Percentiles rank a stretch among this genome's conserved stretches.
phyloP scores from a whole-genome alignment of 2,113 vertebrate species.

The Tachuris rubrigastra region DNA sequence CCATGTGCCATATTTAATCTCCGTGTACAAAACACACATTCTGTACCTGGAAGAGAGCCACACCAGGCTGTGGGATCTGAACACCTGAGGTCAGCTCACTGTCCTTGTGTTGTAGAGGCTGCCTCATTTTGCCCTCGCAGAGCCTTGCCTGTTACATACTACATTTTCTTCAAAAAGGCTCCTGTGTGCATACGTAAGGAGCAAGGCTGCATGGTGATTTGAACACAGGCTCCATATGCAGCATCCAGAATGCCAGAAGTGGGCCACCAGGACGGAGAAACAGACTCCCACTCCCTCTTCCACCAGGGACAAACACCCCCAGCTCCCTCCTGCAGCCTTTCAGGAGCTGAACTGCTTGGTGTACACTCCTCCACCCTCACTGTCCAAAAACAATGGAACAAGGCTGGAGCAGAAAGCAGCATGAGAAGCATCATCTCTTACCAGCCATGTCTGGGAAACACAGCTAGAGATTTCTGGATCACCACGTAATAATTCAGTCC shows the following conservation, averaged over 20 bases:
- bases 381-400: not conserved
- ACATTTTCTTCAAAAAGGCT: rapidly evolving
- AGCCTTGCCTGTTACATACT: not conserved
- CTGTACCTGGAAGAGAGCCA: not conserved
- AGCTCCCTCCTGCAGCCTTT: not conserved
- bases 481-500: not conserved
- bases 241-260: not conserved
- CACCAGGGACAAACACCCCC: not conserved
- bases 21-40: not conserved
- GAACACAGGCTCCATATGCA: not conserved
- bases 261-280: not conserved
- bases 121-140: rapidly evolving
- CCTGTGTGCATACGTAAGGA: rapidly evolving
- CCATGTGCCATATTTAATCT: not conserved
- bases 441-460: not conserved
- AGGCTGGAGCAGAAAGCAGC: not conserved
- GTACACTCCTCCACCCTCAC: not conserved
- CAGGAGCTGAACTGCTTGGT: not conserved
- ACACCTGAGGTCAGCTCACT: not conserved
- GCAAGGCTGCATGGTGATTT: not conserved
- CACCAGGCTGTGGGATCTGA: not conserved
- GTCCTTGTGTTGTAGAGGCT: not conserved
- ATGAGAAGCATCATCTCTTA: not conserved
- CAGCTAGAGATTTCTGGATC: not conserved
- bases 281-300: not conserved